phyloP scores from a whole-genome alignment of 2,888 invertebrate genomes.

The Hyalella azteca region DNA sequence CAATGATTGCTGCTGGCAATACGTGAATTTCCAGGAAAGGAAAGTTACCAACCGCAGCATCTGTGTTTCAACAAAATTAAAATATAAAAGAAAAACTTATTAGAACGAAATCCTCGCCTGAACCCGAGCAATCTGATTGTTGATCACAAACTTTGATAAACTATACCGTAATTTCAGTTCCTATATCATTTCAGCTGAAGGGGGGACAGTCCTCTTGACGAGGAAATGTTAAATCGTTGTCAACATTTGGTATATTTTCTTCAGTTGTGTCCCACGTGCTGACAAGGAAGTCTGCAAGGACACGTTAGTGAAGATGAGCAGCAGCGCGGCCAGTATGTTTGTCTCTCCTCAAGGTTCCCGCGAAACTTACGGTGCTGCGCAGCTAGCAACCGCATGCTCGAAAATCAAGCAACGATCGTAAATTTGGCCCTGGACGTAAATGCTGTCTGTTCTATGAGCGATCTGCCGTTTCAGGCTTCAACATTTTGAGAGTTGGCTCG shows the following conservation, averaged over 20 bases:
- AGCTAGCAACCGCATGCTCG: no score
- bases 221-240: neutral
- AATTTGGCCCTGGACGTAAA: no score
- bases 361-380: no score
- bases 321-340: neutral
- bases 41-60: no score
- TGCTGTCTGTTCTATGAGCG: no score
- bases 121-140: neutral
- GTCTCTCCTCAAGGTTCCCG: neutral
- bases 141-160: neutral
- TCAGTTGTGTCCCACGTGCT: no score
- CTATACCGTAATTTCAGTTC: neutral
- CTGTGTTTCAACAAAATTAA: neutral
- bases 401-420: no score
- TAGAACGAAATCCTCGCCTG: neutral
- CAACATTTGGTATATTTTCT: neutral
- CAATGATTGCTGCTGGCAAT: no score
- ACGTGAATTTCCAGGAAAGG: no score
- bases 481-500: no score
- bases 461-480: no score
- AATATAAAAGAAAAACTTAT: neutral
- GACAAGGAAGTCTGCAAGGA: neutral
- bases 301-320: neutral
- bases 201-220: neutral
- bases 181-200: neutral